Conservation (phyloP, 2,113 vertebrate species). For the Mugil cephalus region DNA sequence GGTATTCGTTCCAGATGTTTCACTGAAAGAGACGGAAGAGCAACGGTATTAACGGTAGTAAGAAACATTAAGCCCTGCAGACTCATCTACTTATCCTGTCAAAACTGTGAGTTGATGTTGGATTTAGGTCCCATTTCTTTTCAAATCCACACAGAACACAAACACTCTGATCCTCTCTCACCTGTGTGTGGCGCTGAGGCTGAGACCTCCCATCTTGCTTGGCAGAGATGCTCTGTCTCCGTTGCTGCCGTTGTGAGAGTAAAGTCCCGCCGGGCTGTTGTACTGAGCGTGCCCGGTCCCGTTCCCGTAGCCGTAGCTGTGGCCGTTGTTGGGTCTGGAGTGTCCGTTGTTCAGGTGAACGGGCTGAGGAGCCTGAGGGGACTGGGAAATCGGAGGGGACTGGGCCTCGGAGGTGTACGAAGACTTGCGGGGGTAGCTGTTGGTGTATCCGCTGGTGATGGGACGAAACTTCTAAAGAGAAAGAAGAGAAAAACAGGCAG, state of each 20-base stretch:
- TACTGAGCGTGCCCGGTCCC: conserved; percentile 79
- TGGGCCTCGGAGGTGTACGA: conserved; percentile 71
- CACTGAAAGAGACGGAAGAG: neutral
- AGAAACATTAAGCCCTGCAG: neutral
- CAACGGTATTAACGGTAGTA: too few species aligned
- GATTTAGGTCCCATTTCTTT: neutral
- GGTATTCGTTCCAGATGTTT: neutral
- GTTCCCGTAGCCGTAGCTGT: conserved; percentile 63
- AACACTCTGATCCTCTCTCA: conserved; percentile 61
- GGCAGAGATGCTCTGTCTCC: conserved; percentile 84
- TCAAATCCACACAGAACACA: neutral
- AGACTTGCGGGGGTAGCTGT: conserved; percentile 80
- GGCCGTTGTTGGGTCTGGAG: conserved; percentile 77
- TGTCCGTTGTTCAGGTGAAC: conserved; percentile 82
- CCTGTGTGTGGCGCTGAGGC: conserved; percentile 88
- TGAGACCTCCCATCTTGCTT: conserved; percentile 89
- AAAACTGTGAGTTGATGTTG: neutral
- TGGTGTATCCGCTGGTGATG: conserved; percentile 78
- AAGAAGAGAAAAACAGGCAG: neutral
- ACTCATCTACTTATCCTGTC: conserved; percentile 12
- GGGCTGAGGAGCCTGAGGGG: conserved; percentile 62
- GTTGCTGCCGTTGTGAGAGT: conserved; percentile 80
- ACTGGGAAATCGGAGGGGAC: conserved; percentile 50
- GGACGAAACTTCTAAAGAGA: conserved; percentile 88
- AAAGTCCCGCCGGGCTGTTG: conserved; percentile 85